Evolutionary conservation across 2,888 invertebrate genomes (phyloP).

Genomic region (Agriopis marginaria): DNA sequence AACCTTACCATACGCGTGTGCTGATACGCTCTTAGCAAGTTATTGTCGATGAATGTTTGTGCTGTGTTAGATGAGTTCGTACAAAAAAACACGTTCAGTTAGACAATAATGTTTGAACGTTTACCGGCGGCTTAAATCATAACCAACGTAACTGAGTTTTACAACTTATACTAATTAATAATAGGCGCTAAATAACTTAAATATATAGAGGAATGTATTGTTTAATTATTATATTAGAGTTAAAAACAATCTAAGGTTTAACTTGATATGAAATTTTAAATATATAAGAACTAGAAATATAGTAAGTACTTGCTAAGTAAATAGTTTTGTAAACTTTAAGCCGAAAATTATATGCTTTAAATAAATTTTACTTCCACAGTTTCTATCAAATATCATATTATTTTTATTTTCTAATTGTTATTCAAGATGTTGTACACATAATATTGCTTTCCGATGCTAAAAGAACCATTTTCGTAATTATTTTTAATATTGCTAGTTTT

Average conservation of each 20-base stretch:
- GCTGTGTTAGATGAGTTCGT: too few species aligned
- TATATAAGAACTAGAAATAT: not conserved
- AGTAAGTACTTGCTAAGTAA: constrained; percentile 1
- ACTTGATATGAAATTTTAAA: constrained; percentile 12
- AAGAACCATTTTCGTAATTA: not conserved
- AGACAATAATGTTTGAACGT: too few species aligned
- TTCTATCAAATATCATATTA: constrained; percentile 3
- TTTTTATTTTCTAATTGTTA: not conserved
- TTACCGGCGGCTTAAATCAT: too few species aligned
- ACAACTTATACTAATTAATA: not conserved
- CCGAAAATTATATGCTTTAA: constrained; percentile 17
- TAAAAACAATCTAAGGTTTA: not conserved
- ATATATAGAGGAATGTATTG: not conserved
- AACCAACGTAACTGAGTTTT: not conserved
- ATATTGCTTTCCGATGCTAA: constrained; percentile 34
- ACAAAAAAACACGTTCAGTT: too few species aligned
- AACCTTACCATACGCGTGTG: too few species aligned
- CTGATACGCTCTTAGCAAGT: too few species aligned
- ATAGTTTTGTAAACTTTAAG: constrained; percentile 26
- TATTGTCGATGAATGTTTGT: too few species aligned
- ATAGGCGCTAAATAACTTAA: not conserved
- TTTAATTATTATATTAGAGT: not conserved
- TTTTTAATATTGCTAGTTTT: not conserved
- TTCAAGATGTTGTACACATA: constrained; percentile 28
- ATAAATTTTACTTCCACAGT: constrained; percentile 12